phyloP scores from a whole-genome alignment of 2,113 vertebrate species.

The Datnioides undecimradiatus region DNA sequence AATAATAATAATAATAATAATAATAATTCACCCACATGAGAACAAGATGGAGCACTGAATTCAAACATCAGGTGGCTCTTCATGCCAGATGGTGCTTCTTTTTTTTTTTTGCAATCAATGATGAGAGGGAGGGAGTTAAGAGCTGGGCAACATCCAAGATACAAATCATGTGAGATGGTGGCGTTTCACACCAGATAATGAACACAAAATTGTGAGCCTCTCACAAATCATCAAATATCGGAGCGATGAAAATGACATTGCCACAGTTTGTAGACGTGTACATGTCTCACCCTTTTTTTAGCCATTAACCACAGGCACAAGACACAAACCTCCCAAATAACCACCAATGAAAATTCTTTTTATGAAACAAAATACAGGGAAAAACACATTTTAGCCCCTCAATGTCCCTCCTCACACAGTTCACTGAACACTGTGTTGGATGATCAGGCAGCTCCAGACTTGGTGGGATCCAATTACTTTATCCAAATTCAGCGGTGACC shows the following conservation, averaged over 20 bases:
- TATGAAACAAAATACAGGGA: neutral
- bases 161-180: neutral
- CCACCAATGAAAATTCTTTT: slow-evolving; percentile 16
- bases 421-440: neutral
- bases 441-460: neutral
- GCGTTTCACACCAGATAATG: slow-evolving; percentile 5
- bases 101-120: neutral
- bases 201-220: neutral
- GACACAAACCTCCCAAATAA: neutral
- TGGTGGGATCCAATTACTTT: neutral
- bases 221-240: neutral
- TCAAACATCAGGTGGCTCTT: neutral
- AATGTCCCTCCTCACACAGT: neutral
- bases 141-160: neutral
- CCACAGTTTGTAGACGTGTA: neutral
- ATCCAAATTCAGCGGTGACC: neutral
- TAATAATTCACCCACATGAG: neutral
- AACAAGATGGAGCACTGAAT: neutral
- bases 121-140: neutral
- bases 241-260: neutral
- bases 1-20: too few species aligned
- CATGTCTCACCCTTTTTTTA: neutral
- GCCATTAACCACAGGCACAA: neutral
- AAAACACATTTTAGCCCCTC: neutral
- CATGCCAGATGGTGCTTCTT: neutral